These are phyloP conservation scores for Lithosia quadra DNA, from an alignment of 2,888 invertebrate genomes.

Conservation along the genomic window DNA sequence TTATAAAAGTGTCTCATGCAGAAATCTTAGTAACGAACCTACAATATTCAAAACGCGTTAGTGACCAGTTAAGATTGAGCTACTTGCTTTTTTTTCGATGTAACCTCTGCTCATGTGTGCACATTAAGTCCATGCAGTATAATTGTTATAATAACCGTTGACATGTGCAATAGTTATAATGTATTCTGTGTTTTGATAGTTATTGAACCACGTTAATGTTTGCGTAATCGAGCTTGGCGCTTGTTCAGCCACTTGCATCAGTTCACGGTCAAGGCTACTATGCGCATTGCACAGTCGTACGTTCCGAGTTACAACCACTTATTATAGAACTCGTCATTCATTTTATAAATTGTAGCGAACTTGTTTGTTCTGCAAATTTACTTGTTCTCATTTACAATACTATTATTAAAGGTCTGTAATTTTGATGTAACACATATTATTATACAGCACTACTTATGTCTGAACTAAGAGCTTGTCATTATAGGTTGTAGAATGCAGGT, in stretches of 20 bases:
- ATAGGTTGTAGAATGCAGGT: too few relatives aligned
- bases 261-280: constrained; percentile 69
- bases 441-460: too few relatives aligned
- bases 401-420: neutral
- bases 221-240: constrained; percentile 17
- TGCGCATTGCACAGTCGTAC: constrained; percentile 27
- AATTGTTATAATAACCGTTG: neutral
- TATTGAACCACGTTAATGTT: neutral
- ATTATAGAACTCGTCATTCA: constrained; percentile 22
- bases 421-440: too few relatives aligned
- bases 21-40: too few relatives aligned
- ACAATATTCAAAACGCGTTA: neutral
- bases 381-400: neutral
- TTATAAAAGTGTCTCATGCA: too few relatives aligned
- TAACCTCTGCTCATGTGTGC: neutral
- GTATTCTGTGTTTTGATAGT: neutral
- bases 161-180: neutral
- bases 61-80: neutral
- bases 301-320: constrained; percentile 28
- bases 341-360: constrained; percentile 11
- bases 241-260: constrained; percentile 39
- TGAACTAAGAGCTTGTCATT: too few relatives aligned
- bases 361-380: constrained; percentile 8
- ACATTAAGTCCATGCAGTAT: neutral
- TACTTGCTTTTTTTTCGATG: neutral